These are phyloP conservation scores for Polyodon spathula DNA, from an alignment of 2,113 vertebrate species.

Conservation along the genomic window DNA sequence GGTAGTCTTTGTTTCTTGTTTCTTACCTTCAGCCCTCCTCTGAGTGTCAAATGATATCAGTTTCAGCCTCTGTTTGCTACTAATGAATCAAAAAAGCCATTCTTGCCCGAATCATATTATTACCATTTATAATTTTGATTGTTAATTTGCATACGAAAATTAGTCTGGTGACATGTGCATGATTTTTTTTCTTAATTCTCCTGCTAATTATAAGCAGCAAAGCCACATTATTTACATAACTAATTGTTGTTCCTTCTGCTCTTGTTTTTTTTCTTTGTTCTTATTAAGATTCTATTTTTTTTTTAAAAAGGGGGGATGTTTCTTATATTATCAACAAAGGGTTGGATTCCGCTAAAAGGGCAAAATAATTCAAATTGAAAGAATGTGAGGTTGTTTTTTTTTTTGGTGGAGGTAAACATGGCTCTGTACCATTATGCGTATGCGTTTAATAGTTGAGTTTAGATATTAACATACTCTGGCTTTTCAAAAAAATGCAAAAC, in stretches of 20 bases:
- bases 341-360: too few species aligned
- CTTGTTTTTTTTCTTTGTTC: constrained; percentile 53
- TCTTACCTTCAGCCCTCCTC: constrained; percentile 45
- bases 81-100: constrained; percentile 88
- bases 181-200: constrained; percentile 76
- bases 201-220: constrained; percentile 97
- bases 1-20: constrained; percentile 25
- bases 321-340: constrained; percentile 53
- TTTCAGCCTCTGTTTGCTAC: constrained; percentile 47
- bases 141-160: constrained; percentile 98
- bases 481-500: too few species aligned
- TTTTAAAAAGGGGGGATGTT: constrained; percentile 58
- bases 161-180: constrained; percentile 90
- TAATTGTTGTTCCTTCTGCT: constrained; percentile 99
- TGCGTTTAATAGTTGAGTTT: too few species aligned
- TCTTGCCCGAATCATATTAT: constrained; percentile 84
- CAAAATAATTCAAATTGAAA: too few species aligned
- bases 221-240: constrained; percentile 99
- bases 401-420: too few species aligned
- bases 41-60: constrained; percentile 67
- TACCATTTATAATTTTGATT: constrained; percentile 96
- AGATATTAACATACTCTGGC: too few species aligned
- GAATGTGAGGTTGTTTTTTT: too few species aligned
- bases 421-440: too few species aligned
- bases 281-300: constrained; percentile 39